Conservation (phyloP, 1,140 invertebrate genomes). For the Macrosteles quadrilineatus region DNA sequence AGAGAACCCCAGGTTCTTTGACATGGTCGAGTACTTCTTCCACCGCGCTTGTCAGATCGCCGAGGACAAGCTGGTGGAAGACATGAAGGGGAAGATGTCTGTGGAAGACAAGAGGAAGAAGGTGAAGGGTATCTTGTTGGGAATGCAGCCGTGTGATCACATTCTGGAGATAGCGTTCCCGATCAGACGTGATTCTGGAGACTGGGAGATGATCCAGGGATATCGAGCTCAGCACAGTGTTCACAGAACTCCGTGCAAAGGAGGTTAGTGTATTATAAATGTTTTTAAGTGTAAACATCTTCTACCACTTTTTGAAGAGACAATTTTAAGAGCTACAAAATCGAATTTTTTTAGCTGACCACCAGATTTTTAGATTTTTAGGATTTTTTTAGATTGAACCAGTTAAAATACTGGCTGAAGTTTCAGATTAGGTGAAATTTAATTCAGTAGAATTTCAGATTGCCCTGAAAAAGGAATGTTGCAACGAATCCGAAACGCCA, state of each 20-base stretch:
- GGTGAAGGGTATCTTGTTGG: constrained; percentile 86
- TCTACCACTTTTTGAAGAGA: background rate
- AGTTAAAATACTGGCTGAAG: too few relatives aligned
- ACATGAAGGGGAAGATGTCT: constrained; percentile 73
- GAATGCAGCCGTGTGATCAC: constrained; percentile 95
- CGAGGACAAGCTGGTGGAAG: constrained; percentile 88
- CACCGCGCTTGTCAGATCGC: constrained; percentile 86
- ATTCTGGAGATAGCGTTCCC: constrained; percentile 95
- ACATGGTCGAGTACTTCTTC: constrained; percentile 96
- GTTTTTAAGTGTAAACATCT: background rate
- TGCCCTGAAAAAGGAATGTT: too few relatives aligned
- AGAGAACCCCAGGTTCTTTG: constrained; percentile 82
- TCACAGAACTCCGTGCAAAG: constrained; percentile 95
- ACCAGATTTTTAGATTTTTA: background rate
- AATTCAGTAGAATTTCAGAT: too few relatives aligned
- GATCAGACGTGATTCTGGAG: constrained; percentile 89
- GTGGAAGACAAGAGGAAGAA: constrained; percentile 88
- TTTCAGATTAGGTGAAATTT: too few relatives aligned
- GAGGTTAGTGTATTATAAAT: constrained; percentile 73
- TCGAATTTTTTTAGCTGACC: background rate
- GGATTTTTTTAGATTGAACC: background rate
- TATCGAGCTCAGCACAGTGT: constrained; percentile 98
- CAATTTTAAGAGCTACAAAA: background rate
- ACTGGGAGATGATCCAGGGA: constrained; percentile 96
- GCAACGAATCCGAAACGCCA: too few relatives aligned